Evolutionary conservation across 23 tunicate genomes (phyloP), one percentile per base, ranked within the genome.

Genomic region (Trididemnum clinides): DNA sequence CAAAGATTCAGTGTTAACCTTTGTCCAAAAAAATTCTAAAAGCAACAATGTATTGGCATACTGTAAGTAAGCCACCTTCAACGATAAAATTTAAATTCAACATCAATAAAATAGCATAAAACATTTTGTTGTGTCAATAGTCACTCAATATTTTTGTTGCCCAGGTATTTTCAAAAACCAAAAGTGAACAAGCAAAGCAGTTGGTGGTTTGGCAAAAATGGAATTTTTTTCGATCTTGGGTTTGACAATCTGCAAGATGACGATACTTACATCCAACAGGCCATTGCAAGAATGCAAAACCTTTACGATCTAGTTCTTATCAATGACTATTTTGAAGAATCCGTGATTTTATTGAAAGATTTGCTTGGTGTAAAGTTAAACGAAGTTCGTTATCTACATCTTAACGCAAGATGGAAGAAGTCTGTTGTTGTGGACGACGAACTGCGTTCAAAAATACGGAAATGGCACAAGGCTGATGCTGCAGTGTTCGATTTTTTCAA

Each of bases 141-240:
- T n/a, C n/a, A n/a, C n/a, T n/a, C n/a, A n/a, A n/a, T n/a, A n/a
- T n/a, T n/a, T n/a, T n/a, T n/a, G 54, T 44, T 44, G 10, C n/a
- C 0, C 86, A 91, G 96, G 35, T 91, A 65, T 73, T 86, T 86
- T 64, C 51, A 50, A 2, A 90, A 85, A 4, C 20, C 32, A n/a
- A n/a, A n/a, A n/a, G n/a, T n/a, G n/a, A 44, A 25, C 19, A 82
- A 74, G 39, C 86, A 90, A 1, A 26, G 21, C 3, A 77, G 77
- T 27, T 87, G 88, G 85, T 92, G 97, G 97, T 92, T 87, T 92
- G 91, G 81, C 0, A 92, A 92, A 51, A 92, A 92, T 50, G 85
- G 77, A 19, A 31, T 92, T 76, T 57, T 72, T 33, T 87, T 70
- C 35, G 97, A 92, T 65, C 82, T 92, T 58, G 97, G 97, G n/a